Conservation (phyloP, 2,797 vertebrate species). For the Ispidina picta region DNA sequence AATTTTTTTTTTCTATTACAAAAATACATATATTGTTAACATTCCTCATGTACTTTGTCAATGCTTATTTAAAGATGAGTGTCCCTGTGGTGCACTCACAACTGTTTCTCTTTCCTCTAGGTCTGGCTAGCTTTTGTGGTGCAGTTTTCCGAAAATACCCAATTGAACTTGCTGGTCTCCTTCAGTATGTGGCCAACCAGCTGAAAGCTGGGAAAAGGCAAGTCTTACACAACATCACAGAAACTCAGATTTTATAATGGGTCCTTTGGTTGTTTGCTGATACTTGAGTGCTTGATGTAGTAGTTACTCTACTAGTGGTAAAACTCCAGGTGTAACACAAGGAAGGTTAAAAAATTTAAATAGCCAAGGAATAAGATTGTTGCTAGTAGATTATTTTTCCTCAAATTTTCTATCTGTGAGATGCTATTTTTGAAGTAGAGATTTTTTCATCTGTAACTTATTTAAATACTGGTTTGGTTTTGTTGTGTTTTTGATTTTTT, state of each 20-base stretch:
- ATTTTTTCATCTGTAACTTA: neutral
- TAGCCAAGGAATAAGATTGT: neutral
- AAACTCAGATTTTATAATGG: neutral
- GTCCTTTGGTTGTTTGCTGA: neutral
- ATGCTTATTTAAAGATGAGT: neutral
- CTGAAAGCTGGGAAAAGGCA: constrained; percentile 98
- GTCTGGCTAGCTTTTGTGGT: constrained; percentile 96
- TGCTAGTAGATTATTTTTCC: neutral
- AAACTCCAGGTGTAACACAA: neutral
- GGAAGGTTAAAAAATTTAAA: neutral
- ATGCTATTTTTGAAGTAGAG: neutral
- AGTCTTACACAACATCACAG: neutral
- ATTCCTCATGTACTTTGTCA: neutral
- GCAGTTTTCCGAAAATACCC: constrained; percentile 98
- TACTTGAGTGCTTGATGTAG: accelerated
- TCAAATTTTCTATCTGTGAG: neutral
- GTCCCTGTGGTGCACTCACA: neutral
- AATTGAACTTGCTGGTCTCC: constrained; percentile 95
- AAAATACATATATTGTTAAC: neutral
- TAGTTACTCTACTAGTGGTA: neutral
- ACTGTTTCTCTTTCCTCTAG: constrained; percentile 72
- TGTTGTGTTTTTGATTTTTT: neutral
- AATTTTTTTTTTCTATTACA: neutral
- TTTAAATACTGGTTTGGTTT: neutral
- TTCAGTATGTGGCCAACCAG: constrained; percentile 98